Evolutionary conservation across 2,888 invertebrate species (phyloP), one percentile per base, ranked within the genome.

Genomic region (Cosmia trapezina): DNA sequence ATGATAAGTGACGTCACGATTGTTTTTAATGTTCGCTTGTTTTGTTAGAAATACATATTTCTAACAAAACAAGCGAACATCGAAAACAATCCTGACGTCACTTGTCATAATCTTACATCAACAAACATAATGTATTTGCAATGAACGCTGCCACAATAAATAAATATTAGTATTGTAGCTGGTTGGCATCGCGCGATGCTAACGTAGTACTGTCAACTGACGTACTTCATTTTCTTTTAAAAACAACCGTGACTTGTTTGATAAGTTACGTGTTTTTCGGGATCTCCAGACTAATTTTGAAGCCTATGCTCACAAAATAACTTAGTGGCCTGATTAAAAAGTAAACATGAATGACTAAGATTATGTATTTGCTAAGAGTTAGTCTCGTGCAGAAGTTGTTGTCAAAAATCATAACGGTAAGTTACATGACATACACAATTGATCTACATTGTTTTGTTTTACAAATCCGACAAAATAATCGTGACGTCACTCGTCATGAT

Each of bases 91-190:
- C 11, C 14, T 76, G 70, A 70, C 64, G 53, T 80, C 73, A 77
- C 63, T 82, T 28, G 41, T 69, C 74, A 78, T 78, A 77, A 78
- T 80, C 68, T 78, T 59, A 86, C 78, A 85, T 83, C 74, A 79
- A 72, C 81, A 71, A 76, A 78, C 83, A 82, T 83, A 84, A 86
- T 84, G 86, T 87, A 87, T 87, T 85, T 84, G 78, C 83, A 84
- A 81, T 85, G 84, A 86, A 86, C 80, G 84, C 70, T 80, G 78
- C 81, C 53, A 14, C 14, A 22, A 53, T 22, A 22, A 22, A 11
- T n/a, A 53, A 11, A 43, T 43, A 43, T 41, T 2, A 51, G 5
- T 22, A 22, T 7, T 53, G 12, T 22, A 12, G 22, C 7, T 3
- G 7, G 7, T 53, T 53, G 22, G 4, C 51, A n/a, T 51, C n/a